phyloP scores from a whole-genome alignment of 1,140 invertebrate genomes.

The Hyles euphorbiae region DNA sequence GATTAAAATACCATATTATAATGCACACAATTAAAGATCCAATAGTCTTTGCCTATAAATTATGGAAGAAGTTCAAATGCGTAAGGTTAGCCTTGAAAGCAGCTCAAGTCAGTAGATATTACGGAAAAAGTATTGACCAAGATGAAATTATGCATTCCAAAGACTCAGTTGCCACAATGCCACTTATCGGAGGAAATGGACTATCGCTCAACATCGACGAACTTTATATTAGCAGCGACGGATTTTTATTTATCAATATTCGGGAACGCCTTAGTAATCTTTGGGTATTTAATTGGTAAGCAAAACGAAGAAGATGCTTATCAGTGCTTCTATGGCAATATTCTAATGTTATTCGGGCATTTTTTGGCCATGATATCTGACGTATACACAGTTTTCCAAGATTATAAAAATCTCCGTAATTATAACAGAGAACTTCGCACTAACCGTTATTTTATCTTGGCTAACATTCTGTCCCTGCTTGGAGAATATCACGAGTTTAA shows the following conservation, averaged over 20 bases:
- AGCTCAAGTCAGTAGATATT: too few species aligned
- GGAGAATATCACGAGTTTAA: constrained; percentile 41
- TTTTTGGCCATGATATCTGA: constrained; percentile 31
- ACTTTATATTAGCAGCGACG: constrained; percentile 16
- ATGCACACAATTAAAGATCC: too few species aligned
- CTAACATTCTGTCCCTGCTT: constrained; percentile 36
- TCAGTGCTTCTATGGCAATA: constrained; percentile 14
- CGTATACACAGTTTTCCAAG: constrained; percentile 17
- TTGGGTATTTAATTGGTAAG: constrained; percentile 33
- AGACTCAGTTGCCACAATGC: constrained; percentile 8
- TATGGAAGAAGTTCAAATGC: background rate
- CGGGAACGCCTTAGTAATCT: constrained; percentile 25
- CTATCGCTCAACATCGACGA: constrained; percentile 4
- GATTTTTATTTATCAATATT: constrained; percentile 30
- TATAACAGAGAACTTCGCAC: constrained; percentile 17
- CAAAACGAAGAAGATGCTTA: constrained; percentile 12
- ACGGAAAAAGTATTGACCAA: background rate
- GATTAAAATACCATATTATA: too few species aligned
- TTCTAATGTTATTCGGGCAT: constrained; percentile 32
- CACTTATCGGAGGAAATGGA: background rate
- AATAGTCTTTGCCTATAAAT: background rate
- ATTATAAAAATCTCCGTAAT: constrained; percentile 22
- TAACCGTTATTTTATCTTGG: constrained; percentile 32
- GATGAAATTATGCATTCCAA: constrained; percentile 20
- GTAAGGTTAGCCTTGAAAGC: too few species aligned